Percentiles rank a stretch among this genome's conserved stretches.
Conservation (phyloP, 2,888 invertebrate genomes). For the Thecocarcelia acutangulata region DNA sequence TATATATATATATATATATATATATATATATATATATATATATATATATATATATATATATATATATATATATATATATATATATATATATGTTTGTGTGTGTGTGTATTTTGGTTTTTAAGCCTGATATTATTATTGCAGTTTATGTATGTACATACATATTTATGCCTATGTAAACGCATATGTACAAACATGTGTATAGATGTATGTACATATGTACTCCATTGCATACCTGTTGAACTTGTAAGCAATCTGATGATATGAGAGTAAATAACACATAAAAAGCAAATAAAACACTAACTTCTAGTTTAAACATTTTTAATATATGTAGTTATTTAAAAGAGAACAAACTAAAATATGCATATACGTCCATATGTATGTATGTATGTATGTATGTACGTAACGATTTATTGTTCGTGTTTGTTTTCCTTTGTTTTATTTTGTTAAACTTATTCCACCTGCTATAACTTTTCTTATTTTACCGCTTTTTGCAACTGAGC, state of each 20-base stretch:
- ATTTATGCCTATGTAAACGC: no score
- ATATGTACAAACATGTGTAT: no score
- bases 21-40: background rate
- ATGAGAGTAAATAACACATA: slow-evolving; percentile 34
- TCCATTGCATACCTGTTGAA: slow-evolving; percentile 44
- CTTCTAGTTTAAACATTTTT: slow-evolving; percentile 44
- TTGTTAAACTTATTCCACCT: background rate
- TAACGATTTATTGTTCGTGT: background rate
- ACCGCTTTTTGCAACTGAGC: background rate
- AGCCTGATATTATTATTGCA: background rate
- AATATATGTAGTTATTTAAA: background rate
- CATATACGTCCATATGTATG: no score
- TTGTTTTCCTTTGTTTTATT: slow-evolving; percentile 15
- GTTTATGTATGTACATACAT: no score
- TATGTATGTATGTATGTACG: background rate
- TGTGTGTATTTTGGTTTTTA: background rate
- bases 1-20: no score
- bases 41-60: background rate
- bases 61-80: background rate
- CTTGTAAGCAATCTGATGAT: slow-evolving; percentile 48
- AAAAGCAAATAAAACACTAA: background rate
- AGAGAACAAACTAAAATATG: background rate
- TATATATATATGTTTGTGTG: no score
- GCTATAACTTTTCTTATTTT: slow-evolving; percentile 6
- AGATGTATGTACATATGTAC: no score